Base-by-base conservation (phyloP, 2,888 invertebrate species). In the Epinotia demarniana region DNA sequence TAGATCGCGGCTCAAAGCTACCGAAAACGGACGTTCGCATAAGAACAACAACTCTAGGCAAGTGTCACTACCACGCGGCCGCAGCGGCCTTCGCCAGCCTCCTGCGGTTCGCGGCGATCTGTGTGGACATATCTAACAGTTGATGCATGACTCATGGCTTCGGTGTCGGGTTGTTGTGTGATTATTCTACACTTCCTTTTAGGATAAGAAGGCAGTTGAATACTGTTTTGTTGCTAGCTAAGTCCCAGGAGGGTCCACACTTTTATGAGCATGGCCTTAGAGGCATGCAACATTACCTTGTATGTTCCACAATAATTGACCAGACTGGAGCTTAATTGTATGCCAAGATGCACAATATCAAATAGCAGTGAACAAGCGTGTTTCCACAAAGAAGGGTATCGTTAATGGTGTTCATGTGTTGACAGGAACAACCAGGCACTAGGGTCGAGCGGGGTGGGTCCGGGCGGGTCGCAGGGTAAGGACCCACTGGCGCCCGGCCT, bases 61-160 rank as follows among this genome's bases (percentile, higher is more conserved):
- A 94, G 93, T 94, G 86, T 88, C 85, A 84, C 83, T 86, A 84
- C 83, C 79, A 85, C 84, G 83, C 85, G 86, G 85, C 84, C 97
- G 97, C 83, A 96, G 97, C 98, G 70, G 97, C 91, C 96, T 98
- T 87, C 97, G 97, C 94, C 81, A 12, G 49, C 33, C 33, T 5
- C 19, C 33, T 55, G 57, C 49, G 23, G 49, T 33, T 33, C 18
- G 8, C 49, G 18, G 23, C 70, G 18, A 27, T 46, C 27, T 27
- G 62, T 58, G 69, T 63, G 62, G 70, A 58, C 39, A 57, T 64
- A 19, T 63, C 49, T 61, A 68, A 68, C 63, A 71, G 62, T 62
- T 63, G 76, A 80, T 83, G 87, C 86, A 87, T 86, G 86, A 81
- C 62, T 77, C 58, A 68, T 78, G 79, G 86, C 84, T 85, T 86